A percentile compares a stretch with the other conserved stretches of the same genome.
Evolutionary conservation across 2,888 invertebrate genomes (phyloP).

Genomic region (Gnatocerus cornutus): DNA sequence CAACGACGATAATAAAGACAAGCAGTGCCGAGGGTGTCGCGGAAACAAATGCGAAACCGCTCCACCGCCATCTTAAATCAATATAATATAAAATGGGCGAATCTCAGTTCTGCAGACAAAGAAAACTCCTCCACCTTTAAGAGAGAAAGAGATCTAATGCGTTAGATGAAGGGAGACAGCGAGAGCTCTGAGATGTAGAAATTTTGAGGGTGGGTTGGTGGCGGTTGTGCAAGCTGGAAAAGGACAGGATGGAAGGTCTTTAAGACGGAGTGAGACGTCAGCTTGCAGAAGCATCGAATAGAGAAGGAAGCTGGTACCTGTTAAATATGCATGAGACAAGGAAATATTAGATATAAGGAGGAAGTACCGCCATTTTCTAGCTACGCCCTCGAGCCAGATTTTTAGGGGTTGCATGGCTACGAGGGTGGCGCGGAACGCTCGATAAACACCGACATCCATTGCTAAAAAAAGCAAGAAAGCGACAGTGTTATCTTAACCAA

Average conservation of each 20-base stretch:
- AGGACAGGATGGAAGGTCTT: conserved; percentile 55
- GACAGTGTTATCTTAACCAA: not conserved
- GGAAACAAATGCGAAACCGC: conserved; percentile 33
- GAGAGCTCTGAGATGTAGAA: conserved; percentile 27
- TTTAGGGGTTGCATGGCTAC: conserved; percentile 43
- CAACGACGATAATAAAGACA: conserved; percentile 12
- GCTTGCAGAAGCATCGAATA: conserved; percentile 23
- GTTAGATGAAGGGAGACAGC: conserved; percentile 16
- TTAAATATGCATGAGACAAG: conserved; percentile 70
- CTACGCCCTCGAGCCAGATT: conserved; percentile 63
- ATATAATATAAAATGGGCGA: conserved; percentile 71
- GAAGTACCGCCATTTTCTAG: conserved; percentile 68
- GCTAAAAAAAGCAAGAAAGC: not conserved
- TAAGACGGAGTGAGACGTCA: conserved; percentile 55
- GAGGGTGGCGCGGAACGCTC: conserved; percentile 27
- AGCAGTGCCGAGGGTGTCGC: conserved; percentile 9
- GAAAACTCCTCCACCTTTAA: conserved; percentile 66
- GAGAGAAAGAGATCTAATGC: conserved; percentile 62
- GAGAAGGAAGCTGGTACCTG: conserved; percentile 62
- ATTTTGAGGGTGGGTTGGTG: conserved; percentile 37
- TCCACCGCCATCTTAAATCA: conserved; percentile 50
- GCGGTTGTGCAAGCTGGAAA: conserved; percentile 27
- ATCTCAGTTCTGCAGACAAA: conserved; percentile 69
- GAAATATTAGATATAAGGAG: conserved; percentile 69
- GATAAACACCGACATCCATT: conserved; percentile 14